Evolutionary conservation across 2,888 invertebrate species (phyloP), one percentile per base, ranked within the genome.

Genomic region (Trichopria drosophilae): DNA sequence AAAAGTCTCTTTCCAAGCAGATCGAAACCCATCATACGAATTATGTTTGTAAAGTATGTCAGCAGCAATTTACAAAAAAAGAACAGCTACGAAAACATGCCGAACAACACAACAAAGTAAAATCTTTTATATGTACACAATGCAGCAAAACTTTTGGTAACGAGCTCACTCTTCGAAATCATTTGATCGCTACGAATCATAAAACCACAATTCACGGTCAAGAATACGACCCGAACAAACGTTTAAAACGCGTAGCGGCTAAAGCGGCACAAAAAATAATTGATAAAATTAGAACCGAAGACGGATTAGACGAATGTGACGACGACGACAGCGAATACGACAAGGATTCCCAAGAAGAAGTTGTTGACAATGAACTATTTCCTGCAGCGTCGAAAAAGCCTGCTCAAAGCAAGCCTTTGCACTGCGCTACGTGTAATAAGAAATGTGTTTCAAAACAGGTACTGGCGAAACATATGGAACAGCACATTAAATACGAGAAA

Each of bases 221-320:
- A 36, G 72, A 72, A 20, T 74, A 74, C 41, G 73, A 75, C 59
- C 71, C 73, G 1, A 73, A 74, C 20, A 75, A 74, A 34, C 59
- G 75, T 16, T 68, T 74, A 23, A 75, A 73, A 34, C 61, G 75
- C 3, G 69, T 71, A 0, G 75, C 75, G 2, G 75, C 75, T 0
- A 73, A 63, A 37, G 75, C 73, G 1, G 75, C 75, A 1, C 72
- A 75, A 24, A 73, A 66, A 19, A 75, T 75, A 12, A 75, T 75
- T 13, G 75, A 75, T 42, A 67, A 72, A 47, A 74, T 75, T 4
- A 75, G 69, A 52, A 75, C 69, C 0, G 73, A 72, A 13, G 65
- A 68, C 32, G 65, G 56, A 6, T 37, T 66, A 1, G 72, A 72
- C 32, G 70, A 70, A 7, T 64, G 60, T 6, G 69, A 64, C 2